Evolutionary conservation across 2,888 invertebrate species (phyloP).

Genomic region (Heliconius hortense): DNA sequence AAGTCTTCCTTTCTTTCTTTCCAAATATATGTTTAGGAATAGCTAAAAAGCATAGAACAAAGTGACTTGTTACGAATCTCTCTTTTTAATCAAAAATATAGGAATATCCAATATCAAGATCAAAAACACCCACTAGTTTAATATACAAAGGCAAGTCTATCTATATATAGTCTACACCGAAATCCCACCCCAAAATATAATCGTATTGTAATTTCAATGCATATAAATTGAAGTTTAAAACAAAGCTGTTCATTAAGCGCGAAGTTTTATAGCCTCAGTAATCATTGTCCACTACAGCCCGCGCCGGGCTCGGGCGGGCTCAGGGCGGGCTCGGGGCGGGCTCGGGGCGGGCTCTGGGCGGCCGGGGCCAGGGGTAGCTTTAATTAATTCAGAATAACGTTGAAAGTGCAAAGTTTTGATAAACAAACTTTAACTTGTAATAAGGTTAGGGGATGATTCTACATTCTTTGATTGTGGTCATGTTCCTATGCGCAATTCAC

Average conservation of each 20-base stretch:
- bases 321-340: no score
- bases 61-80: not conserved
- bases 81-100: not conserved
- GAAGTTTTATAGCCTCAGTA: slow-evolving; percentile 31
- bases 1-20: no score
- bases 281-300: slow-evolving; percentile 35
- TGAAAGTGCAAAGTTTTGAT: slow-evolving; percentile 32
- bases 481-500: no score
- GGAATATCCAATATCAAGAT: no score
- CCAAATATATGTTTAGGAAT: not conserved
- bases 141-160: not conserved
- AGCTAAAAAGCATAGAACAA: not conserved
- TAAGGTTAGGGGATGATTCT: slow-evolving; percentile 14
- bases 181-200: slow-evolving; percentile 18
- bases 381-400: slow-evolving; percentile 32
- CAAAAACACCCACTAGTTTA: not conserved
- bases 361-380: not conserved
- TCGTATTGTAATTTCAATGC: slow-evolving; percentile 21
- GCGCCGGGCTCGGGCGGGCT: not conserved
- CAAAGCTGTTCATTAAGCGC: slow-evolving; percentile 28
- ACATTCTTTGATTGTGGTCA: not conserved
- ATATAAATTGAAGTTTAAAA: slow-evolving; percentile 35
- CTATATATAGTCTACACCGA: not conserved
- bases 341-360: no score
- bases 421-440: slow-evolving; percentile 36